Percentiles rank a stretch among this genome's conserved stretches.
Evolutionary conservation across 2,797 vertebrate genomes (phyloP).

Genomic region (Cyprinodon diabolis): DNA sequence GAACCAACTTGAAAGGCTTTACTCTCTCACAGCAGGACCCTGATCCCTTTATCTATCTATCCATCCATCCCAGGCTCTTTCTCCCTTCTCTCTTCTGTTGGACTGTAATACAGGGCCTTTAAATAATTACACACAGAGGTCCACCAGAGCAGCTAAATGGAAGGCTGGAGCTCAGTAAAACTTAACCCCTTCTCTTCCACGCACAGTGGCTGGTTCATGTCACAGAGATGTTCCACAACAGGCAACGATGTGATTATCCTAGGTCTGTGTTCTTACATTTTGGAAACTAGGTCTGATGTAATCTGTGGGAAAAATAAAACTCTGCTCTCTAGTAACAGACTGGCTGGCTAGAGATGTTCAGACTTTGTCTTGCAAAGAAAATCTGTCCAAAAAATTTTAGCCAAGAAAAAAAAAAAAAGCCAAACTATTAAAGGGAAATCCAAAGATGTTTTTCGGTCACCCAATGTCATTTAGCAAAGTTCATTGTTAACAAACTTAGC

Average conservation of each 20-base stretch:
- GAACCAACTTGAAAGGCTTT: constrained; percentile 63
- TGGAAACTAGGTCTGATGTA: constrained; percentile 63
- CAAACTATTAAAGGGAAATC: constrained; percentile 56
- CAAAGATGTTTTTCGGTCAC: constrained; percentile 35
- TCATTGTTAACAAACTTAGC: constrained; percentile 1
- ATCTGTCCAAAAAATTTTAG: constrained; percentile 42
- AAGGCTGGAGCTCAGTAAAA: constrained; percentile 49
- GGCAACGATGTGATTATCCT: constrained; percentile 37
- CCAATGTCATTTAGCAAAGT: constrained; percentile 22
- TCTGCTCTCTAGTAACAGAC: constrained; percentile 61
- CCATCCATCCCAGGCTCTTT: constrained; percentile 24
- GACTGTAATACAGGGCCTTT: constrained; percentile 61
- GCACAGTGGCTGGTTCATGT: constrained; percentile 26
- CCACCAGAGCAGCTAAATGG: constrained; percentile 43
- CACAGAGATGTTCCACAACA: constrained; percentile 13
- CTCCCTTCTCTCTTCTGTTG: constrained; percentile 25
- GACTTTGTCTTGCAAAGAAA: constrained; percentile 64
- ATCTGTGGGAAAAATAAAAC: constrained; percentile 66
- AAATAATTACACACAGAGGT: constrained; percentile 73
- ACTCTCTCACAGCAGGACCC: constrained; percentile 53
- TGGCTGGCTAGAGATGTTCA: constrained; percentile 61
- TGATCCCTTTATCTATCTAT: constrained; percentile 38
- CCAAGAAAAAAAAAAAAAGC: background rate
- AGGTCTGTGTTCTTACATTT: constrained; percentile 34
- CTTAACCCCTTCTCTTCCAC: constrained; percentile 49